Base-by-base conservation (phyloP, 2,797 vertebrate genomes). In the Threskiornis aethiopicus region DNA sequence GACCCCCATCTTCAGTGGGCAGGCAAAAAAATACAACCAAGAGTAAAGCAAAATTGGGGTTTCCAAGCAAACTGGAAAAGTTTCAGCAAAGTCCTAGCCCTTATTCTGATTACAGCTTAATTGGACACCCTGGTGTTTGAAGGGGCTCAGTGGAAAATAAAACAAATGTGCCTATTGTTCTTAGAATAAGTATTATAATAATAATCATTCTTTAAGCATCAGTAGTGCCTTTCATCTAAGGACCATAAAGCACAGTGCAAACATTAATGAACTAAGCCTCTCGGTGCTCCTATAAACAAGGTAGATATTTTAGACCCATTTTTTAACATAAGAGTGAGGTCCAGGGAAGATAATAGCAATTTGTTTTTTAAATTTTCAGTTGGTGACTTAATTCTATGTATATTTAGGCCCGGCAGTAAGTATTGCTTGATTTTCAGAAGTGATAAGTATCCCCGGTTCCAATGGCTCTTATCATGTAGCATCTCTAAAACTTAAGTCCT, bases 221-320 rank as follows among this genome's bases (percentile, higher is more conserved):
- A 72, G 76, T 87, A 96, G 87, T 93, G 94, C 84, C 90, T 97
- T 97, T 97, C 93, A 96, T 96, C 94, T 96, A 87, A 96, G 92
- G 79, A 65, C 76, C 71, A 81, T 94, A 96, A 97, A 94, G 62
- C 92, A 95, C 79, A 59, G 62, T 55, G 85, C 83, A 89, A 92
- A 86, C 81, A 81, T 44, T 89, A 91, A 91, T 93, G 86, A 90
- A 87, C 41, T 77, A 80, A 80, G 31, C 64, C 57, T 87, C 78
- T 81, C 0, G 2, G 75, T 89, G 72, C 24, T 92, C 81, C 49
- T 75, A 29, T 47, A 89, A 94, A 93, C 33, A 75, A 78, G 35
- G 55, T 13, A 89, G 75, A 20, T 17, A 51, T 42, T 95, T 93
- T 39, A 87, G 55, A 67, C 26, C 15, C 31, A 11, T 79, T 87